Conservation (phyloP, 2,113 vertebrate species). For the Copsychus sechellarum region DNA sequence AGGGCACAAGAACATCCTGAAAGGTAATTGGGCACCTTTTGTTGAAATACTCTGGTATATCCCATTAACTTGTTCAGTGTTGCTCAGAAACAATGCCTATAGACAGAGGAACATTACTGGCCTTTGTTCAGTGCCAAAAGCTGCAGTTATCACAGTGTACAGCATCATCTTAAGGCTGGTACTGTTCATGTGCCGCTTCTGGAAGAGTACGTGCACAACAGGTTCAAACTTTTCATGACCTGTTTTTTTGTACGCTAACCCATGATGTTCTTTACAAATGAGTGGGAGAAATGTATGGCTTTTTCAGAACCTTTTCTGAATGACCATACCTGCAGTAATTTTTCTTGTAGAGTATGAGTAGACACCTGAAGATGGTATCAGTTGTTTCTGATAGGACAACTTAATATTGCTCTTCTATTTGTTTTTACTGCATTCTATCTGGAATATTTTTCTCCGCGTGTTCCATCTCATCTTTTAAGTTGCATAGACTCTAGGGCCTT, state of each 20-base stretch:
- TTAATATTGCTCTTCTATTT: neutral
- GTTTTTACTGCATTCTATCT: neutral
- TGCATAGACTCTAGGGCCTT: neutral
- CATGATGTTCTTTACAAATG: neutral
- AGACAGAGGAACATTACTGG: neutral
- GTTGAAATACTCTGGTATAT: neutral
- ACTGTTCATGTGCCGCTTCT: neutral
- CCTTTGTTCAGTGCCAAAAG: neutral
- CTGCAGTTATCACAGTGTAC: neutral
- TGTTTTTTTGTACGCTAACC: neutral
- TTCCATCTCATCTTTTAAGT: neutral
- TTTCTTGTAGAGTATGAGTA: neutral
- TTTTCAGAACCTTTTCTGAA: neutral
- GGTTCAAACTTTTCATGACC: neutral
- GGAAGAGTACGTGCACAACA: neutral
- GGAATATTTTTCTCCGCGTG: neutral
- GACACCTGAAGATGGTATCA: neutral
- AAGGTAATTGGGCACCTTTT: conserved; percentile 1
- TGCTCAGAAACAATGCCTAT: neutral
- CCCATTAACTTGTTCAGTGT: neutral
- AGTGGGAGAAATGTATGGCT: neutral
- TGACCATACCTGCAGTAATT: neutral
- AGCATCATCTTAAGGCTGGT: neutral
- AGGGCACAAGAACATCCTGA: conserved; percentile 50
- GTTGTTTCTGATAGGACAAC: neutral